Conservation (phyloP, 2,113 vertebrate genomes). For the Salvator merianae region DNA sequence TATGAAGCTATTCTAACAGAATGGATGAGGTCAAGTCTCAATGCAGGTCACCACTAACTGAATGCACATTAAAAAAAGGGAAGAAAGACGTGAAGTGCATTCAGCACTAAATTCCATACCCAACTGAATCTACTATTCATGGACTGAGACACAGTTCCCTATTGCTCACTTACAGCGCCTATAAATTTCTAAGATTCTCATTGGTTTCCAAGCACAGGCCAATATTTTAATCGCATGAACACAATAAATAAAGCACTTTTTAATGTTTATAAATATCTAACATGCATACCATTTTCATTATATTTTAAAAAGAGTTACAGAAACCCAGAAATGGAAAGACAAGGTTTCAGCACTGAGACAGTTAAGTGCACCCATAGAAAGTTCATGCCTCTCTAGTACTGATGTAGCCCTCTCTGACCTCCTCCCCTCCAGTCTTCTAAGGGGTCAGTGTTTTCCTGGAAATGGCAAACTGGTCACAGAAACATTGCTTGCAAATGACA, state of each 20-base stretch:
- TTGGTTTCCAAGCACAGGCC: not conserved
- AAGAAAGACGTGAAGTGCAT: accelerated
- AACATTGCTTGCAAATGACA: not conserved
- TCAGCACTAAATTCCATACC: not conserved
- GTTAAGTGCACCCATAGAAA: not conserved
- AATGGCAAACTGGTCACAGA: not conserved
- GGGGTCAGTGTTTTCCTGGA: not conserved
- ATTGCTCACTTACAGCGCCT: not conserved
- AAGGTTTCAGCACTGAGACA: not conserved
- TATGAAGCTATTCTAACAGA: conserved; percentile 8
- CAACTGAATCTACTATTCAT: not conserved
- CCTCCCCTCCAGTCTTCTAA: too few species aligned
- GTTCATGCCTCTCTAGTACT: not conserved
- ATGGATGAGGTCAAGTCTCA: not conserved
- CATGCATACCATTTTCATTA: not conserved
- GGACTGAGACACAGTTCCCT: not conserved
- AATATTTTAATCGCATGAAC: not conserved
- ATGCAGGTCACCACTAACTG: not conserved
- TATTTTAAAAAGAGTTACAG: not conserved
- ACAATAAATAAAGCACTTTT: not conserved
- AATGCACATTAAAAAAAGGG: not conserved
- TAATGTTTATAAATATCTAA: not conserved
- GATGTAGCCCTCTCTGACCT: too few species aligned
- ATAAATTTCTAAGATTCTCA: not conserved
- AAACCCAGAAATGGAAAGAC: not conserved